Conservation (phyloP, 2,113 vertebrate genomes). For the Cebidichthys violaceus region DNA sequence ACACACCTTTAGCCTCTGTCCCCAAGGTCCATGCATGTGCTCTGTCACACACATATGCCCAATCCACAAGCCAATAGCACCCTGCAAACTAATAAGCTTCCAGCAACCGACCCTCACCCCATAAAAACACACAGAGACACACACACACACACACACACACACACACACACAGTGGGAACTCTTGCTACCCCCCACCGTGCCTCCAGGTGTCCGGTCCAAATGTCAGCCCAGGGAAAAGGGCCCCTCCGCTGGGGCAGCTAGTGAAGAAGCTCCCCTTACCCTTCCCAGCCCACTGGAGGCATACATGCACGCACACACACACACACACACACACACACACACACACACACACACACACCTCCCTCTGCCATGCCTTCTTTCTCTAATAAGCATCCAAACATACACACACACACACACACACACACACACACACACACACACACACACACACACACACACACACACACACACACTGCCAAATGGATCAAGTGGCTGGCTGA, state of each 20-base stretch:
- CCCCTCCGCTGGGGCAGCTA: conserved; percentile 69
- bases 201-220: conserved; percentile 79
- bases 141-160: conserved; percentile 4
- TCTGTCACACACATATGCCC: conserved; percentile 41
- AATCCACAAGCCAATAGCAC: conserved; percentile 59
- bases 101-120: conserved; percentile 43
- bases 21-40: conserved; percentile 1
- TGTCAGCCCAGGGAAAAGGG: conserved; percentile 78
- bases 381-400: conserved; percentile 48
- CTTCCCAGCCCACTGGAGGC: conserved; percentile 46
- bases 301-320: not conserved
- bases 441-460: conserved; percentile 27
- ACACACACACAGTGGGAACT: conserved; percentile 40
- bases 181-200: conserved; percentile 63
- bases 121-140: conserved; percentile 8
- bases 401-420: not conserved
- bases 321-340: not conserved
- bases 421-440: not conserved
- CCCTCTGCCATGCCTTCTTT: conserved; percentile 24
- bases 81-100: conserved; percentile 61
- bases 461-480: conserved; percentile 38
- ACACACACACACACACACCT: conserved; percentile 9
- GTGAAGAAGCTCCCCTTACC: conserved; percentile 59
- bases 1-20: not conserved
- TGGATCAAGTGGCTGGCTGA: conserved; percentile 53